Evolutionary conservation across 2,113 vertebrate species (phyloP).

Genomic region (Antigone vipio): DNA sequence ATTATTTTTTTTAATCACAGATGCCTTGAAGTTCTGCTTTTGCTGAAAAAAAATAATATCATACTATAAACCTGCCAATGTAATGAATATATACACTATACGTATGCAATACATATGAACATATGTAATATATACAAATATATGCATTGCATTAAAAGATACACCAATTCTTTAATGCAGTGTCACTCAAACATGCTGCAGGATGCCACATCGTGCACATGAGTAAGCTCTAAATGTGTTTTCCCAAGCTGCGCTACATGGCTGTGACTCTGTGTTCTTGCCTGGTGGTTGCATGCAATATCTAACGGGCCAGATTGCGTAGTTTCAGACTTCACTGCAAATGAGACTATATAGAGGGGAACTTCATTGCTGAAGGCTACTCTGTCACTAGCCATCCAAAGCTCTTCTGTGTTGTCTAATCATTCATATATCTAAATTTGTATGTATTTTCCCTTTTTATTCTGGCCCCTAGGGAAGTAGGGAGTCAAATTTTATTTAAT

Average conservation of each 20-base stretch:
- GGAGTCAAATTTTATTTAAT: not conserved
- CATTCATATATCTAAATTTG: not conserved
- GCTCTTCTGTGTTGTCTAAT: not conserved
- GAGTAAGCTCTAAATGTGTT: not conserved
- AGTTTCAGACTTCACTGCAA: not conserved
- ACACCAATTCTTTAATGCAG: not conserved
- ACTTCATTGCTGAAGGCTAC: not conserved
- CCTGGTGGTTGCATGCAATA: not conserved
- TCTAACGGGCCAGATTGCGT: not conserved
- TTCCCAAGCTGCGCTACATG: not conserved
- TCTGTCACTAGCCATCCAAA: not conserved
- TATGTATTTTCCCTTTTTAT: not conserved
- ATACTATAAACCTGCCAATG: not conserved
- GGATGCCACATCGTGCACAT: not conserved
- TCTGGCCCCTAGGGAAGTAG: not conserved
- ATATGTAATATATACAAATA: not conserved
- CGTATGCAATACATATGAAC: not conserved
- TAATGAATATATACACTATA: not conserved
- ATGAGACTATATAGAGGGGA: not conserved
- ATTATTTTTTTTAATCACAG: not conserved
- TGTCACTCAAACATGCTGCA: not conserved
- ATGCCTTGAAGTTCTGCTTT: not conserved
- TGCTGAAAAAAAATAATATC: rapidly evolving
- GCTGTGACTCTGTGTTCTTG: not conserved
- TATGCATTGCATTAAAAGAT: not conserved